Conservation (phyloP, 2,113 vertebrate species). For the mouse (Mus musculus) region GRCm39 chr19:19356501-19357000, state of each 20-base stretch:
- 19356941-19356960: not conserved
- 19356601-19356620: not conserved
- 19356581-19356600: constrained; percentile 4
- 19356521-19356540: too few relatives aligned
- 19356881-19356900: not conserved
- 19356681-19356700: not conserved
- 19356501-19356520: too few relatives aligned
- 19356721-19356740: not conserved
- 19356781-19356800: not conserved
- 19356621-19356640: not conserved
- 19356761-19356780: not conserved
- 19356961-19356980: not conserved
- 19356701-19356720: not conserved
- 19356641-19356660: not conserved
- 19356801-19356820: not conserved
- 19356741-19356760: not conserved
- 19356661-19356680: not conserved
- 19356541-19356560: not conserved
- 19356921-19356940: not conserved
- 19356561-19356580: not conserved
- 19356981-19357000: too few relatives aligned
- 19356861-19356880: not conserved
- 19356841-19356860: not conserved
- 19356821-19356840: not conserved
- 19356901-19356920: constrained; percentile 20